Base-by-base conservation (phyloP, 2,797 vertebrate genomes). In the Helostoma temminkii region DNA sequence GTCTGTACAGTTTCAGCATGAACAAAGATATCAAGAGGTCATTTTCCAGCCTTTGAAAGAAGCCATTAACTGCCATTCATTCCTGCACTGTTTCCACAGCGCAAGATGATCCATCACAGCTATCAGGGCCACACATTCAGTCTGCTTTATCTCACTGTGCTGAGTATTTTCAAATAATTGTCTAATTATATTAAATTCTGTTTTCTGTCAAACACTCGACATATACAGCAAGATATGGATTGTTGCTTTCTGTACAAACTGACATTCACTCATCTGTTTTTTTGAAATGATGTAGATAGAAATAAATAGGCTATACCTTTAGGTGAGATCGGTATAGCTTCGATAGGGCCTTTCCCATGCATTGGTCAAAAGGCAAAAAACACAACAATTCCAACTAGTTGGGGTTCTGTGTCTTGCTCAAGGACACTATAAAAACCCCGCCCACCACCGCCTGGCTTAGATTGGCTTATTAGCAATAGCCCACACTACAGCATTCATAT, bases 91-190 rank as follows among this genome's bases (percentile, higher is more conserved):
- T 58, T 42, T 80, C 52, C 65, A 47, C 19, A n/a, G 25, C 2
- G 34, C n/a, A 22, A 78, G 25, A 59, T 45, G 26, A 74, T 80
- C 78, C 78, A 70, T 78, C 76, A 80, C 53, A 66, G 42, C 53
- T 7, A 57, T 67, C 25, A 36, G 21, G 71, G 28, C 61, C 47
- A 49, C 52, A 37, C 16, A 18, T 2, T 18, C 2, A 41, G 6
- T 79, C 66, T 60, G 49, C 53, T 26, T 70, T 71, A 82, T 74
- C 42, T 67, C 39, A 9, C 47, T 30, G 22, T 50, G 71, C 41
- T 30, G 32, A 60, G 46, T n/a, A 47, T 66, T 77, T 63, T 58
- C 49, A 73, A 66, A 66, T 54, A 47, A 45, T 39, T 47, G 46
- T 43, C 56, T 46, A n/a, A n/a, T 68, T 81, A 60, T 14, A 15